Percentiles rank a stretch among this genome's conserved stretches.
phyloP scores from a whole-genome alignment of 2,888 invertebrate genomes.

The Lithosia quadra region DNA sequence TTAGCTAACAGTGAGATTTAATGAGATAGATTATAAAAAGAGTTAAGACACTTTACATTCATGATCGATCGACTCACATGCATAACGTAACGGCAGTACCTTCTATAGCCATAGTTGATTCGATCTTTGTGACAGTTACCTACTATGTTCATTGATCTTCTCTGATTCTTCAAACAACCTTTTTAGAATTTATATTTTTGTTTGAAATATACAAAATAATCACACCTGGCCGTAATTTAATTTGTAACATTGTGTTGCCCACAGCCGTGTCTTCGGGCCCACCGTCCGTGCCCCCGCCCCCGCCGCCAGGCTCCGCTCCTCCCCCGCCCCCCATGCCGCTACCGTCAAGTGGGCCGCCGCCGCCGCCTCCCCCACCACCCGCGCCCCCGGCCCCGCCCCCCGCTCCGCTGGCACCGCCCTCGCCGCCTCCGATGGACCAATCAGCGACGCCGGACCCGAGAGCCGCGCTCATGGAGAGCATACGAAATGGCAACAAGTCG shows the following conservation, averaged over 20 bases:
- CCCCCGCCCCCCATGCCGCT: constrained; percentile 53
- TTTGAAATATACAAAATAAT: too few relatives aligned
- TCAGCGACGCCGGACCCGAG: constrained; percentile 83
- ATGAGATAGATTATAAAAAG: too few relatives aligned
- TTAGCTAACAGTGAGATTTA: not conserved
- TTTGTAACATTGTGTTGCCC: not conserved
- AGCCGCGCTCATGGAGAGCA: constrained; percentile 94
- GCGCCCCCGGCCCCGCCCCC: constrained; percentile 64
- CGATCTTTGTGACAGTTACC: too few relatives aligned
- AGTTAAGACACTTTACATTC: too few relatives aligned
- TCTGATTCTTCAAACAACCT: too few relatives aligned
- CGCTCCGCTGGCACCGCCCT: constrained; percentile 76
- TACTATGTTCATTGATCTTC: too few relatives aligned
- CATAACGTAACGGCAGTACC: too few relatives aligned
- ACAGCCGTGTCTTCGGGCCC: constrained; percentile 38
- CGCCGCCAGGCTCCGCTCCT: constrained; percentile 60
- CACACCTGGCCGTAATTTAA: not conserved
- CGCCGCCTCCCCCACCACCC: constrained; percentile 73
- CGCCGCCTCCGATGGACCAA: constrained; percentile 47
- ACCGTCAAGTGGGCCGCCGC: constrained; percentile 55
- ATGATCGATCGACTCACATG: too few relatives aligned
- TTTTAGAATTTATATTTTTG: too few relatives aligned
- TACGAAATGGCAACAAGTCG: constrained; percentile 91
- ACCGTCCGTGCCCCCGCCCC: constrained; percentile 45
- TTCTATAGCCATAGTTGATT: too few relatives aligned